Percentiles rank a stretch among this genome's conserved stretches.
Conservation (phyloP, 1,140 invertebrate species). For the Caligus rogercresseyi region DNA sequence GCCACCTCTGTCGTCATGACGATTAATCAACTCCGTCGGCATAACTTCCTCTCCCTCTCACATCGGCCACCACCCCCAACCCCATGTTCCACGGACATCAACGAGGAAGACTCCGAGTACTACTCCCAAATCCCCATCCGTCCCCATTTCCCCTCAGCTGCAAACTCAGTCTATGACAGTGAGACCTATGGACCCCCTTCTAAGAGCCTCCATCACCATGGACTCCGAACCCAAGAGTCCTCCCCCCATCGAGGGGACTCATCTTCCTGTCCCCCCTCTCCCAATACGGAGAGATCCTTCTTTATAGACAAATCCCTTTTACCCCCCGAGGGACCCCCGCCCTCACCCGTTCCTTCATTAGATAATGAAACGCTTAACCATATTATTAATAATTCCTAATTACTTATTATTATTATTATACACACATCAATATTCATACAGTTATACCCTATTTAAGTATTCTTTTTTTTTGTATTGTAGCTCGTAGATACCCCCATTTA, state of each 20-base stretch:
- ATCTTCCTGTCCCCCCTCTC: constrained; percentile 8
- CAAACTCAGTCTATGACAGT: constrained; percentile 18
- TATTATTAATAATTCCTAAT: neutral
- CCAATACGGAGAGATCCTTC: neutral
- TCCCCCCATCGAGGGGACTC: neutral
- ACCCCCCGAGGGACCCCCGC: neutral
- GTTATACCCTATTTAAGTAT: neutral
- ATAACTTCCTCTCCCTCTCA: neutral
- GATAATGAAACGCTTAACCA: neutral
- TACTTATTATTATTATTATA: neutral
- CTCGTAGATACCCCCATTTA: neutral
- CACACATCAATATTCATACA: neutral
- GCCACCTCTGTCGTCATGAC: constrained; percentile 3
- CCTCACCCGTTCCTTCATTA: neutral
- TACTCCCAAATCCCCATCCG: neutral
- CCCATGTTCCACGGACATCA: constrained; percentile 80
- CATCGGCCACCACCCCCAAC: constrained; percentile 78
- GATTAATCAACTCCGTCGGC: neutral
- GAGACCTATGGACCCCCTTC: constrained; percentile 11
- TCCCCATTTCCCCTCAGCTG: constrained; percentile 1
- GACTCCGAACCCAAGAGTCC: neutral
- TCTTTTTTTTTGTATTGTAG: no score
- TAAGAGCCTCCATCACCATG: neutral
- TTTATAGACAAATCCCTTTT: neutral
- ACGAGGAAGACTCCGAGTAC: constrained; percentile 50